Percentiles rank a stretch among this genome's conserved stretches.
Conservation (phyloP, 2,797 vertebrate species). For the Ctenosaura bakeri region DNA sequence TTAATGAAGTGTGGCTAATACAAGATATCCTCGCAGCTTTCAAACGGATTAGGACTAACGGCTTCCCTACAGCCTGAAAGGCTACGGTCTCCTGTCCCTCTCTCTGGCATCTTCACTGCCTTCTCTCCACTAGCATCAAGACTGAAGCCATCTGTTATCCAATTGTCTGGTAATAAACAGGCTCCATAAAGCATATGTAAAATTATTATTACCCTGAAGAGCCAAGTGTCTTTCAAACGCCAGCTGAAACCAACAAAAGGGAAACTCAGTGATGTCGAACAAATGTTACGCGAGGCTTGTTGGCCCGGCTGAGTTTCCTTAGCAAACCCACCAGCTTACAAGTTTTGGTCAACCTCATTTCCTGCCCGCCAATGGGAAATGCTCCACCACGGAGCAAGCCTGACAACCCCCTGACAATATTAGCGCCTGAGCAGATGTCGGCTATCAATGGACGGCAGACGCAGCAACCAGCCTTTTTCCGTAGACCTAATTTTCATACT, state of each 20-base stretch:
- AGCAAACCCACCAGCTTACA: neutral
- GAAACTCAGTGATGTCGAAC: constrained; percentile 38
- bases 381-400: neutral
- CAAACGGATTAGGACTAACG: constrained; percentile 35
- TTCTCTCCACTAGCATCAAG: constrained; percentile 52
- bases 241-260: constrained; percentile 73
- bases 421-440: neutral
- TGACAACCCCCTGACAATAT: neutral
- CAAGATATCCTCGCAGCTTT: constrained; percentile 44
- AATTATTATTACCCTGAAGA: constrained; percentile 80
- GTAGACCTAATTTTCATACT: constrained; percentile 47
- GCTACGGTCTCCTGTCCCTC: constrained; percentile 24
- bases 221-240: constrained; percentile 84
- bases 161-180: constrained; percentile 74
- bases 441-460: constrained; percentile 13
- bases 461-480: constrained; percentile 19
- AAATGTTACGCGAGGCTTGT: constrained; percentile 45
- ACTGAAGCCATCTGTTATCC: constrained; percentile 76
- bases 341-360: neutral
- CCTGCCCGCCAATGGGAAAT: neutral
- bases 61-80: constrained; percentile 48
- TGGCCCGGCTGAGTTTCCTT: constrained; percentile 60
- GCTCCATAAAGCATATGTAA: constrained; percentile 75
- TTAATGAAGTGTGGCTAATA: constrained; percentile 74
- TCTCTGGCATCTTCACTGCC: constrained; percentile 50